Conservation (phyloP, 2,113 vertebrate genomes). For the Mustela lutreola region DNA sequence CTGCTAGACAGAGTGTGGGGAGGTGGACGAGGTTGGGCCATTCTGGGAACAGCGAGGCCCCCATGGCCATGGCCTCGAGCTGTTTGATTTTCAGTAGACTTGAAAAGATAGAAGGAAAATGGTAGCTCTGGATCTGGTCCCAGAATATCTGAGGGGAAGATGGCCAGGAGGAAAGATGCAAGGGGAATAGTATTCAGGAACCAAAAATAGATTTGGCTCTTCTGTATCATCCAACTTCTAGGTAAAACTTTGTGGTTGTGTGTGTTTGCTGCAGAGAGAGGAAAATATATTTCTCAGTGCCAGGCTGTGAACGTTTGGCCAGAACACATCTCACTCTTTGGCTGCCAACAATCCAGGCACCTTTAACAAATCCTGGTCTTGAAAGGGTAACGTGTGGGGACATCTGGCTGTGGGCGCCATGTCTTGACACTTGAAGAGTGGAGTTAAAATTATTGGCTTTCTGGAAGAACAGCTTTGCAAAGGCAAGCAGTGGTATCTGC, state of each 20-base stretch:
- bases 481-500: not conserved
- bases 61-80: not conserved
- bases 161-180: not conserved
- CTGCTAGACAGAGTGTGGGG: not conserved
- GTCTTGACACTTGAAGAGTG: not conserved
- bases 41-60: not conserved
- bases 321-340: not conserved
- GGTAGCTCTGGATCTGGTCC: not conserved
- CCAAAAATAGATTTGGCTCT: conserved; percentile 32
- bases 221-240: conserved; percentile 39
- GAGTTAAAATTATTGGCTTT: not conserved
- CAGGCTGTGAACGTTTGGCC: not conserved
- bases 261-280: not conserved
- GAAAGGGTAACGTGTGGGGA: not conserved
- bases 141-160: not conserved
- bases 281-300: conserved; percentile 38
- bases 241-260: conserved; percentile 26
- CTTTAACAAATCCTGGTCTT: not conserved
- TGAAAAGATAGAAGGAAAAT: conserved; percentile 3
- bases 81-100: not conserved
- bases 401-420: not conserved
- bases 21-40: not conserved
- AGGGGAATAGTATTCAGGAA: not conserved
- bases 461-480: not conserved
- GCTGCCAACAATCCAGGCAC: not conserved